Evolutionary conservation across 2,888 invertebrate species (phyloP), one percentile per base, ranked within the genome.

Genomic region (Drosophila setosimentum): DNA sequence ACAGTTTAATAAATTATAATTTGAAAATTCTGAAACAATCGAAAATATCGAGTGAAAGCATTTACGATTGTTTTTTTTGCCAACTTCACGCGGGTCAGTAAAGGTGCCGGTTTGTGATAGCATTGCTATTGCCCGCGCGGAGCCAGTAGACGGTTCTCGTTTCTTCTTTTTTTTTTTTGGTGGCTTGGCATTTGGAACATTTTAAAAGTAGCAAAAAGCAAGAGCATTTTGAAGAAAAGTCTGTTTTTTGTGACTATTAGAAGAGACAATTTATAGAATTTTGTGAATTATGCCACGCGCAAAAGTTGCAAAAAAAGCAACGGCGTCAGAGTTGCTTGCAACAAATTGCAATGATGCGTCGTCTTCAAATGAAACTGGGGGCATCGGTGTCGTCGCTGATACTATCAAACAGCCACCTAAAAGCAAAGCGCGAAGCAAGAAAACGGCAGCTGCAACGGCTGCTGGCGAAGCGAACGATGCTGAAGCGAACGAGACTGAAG

Each of bases 201-300:
- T 60, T 63, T 16, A 48, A 58, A 66, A 30, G 27, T 33, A 37
- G 27, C 10, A 45, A 11, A 61, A 50, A 37, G 11, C 7, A 30
- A 65, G 49, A 68, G 32, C 7, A 35, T 45, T 42, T 27, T 45
- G 4, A 8, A 18, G 7, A 21, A 21, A 40, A n/a, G 33, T 27
- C 6, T 24, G 33, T 21, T 21, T 21, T 16, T 24, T 24, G 45
- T 11, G n/a, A 48, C 5, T 24, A 59, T 33, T 48, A 6, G 8
- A 16, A 11, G 10, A n/a, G 13, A 1, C 5, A 29, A 51, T 50
- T 37, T 33, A 10, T 8, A 6, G n/a, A 0, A 55, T 27, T 8
- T 30, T 2, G 24, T 33, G 16, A 11, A 82, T 67, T 62, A 91
- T 91, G 91, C 91, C 91, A 29, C 79, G 89, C 59, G 70, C 68